Base-by-base conservation (phyloP, 2,888 invertebrate genomes). In the Bibio marci region DNA sequence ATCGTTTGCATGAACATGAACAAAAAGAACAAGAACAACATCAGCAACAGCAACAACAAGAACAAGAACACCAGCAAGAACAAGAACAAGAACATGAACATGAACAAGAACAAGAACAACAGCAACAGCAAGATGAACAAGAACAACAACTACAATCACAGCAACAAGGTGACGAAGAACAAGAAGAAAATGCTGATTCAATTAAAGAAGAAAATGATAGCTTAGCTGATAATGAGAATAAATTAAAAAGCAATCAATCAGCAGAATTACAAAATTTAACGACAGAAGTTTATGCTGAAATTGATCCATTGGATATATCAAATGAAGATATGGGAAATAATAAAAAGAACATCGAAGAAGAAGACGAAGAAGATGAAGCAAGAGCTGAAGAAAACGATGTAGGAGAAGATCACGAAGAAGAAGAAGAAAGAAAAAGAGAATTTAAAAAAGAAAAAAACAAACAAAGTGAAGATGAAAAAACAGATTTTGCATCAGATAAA, bases 221-320 rank as follows among this genome's bases (percentile, higher is more conserved):
- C 3, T 48, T 48, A 19, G 38, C 35, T 7, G 55, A 55, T 30
- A 54, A 55, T 1, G 37, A 45, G 14, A 52, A 52, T 35, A 46
- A 46, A 7, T 25, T 62, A 47, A 52, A 55, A 33, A 51, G 60
- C 38, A 52, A 55, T 35, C 46, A 58, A 33, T 54, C 61, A 41
- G 54, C 57, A n/a, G 52, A 54, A 22, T 54, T 57, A 42, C 44
- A 54, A 36, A 65, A 65, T 63, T 56, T 57, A 46, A 54, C 47
- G 43, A 22, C 22, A 22, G 22, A 22, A 22, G 22, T 22, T 22
- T 22, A 22, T 22, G 4, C 5, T 22, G 22, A 22, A 22, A 22
- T 22, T 22, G 22, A 55, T 49, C 48, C 45, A 55, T 18, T 48
- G 52, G 40, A 49, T 54, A 45, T 52, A 39, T 25, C 12, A 30